Evolutionary conservation across 1,140 invertebrate genomes (phyloP).

Genomic region (Riptortus pedestris): DNA sequence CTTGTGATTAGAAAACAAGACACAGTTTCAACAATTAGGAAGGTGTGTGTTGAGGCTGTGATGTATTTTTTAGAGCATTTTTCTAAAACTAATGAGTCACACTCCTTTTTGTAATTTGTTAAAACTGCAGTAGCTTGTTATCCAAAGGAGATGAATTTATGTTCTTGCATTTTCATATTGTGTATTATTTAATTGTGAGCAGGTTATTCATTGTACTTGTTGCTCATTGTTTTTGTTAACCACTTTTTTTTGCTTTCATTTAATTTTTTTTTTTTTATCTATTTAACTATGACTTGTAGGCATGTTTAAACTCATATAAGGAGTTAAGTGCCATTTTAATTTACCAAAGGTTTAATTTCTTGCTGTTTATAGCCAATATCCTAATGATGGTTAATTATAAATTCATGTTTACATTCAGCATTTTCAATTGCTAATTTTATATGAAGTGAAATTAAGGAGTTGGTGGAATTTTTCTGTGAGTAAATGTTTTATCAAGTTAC

Average conservation of each 20-base stretch:
- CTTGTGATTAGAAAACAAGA: slow-evolving; percentile 21
- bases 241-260: background rate
- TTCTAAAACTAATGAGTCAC: slow-evolving; percentile 19
- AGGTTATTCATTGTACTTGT: background rate
- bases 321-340: slow-evolving; percentile 13
- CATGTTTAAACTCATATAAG: background rate
- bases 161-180: slow-evolving; percentile 1
- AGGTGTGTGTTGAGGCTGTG: slow-evolving; percentile 23
- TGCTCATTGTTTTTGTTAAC: background rate
- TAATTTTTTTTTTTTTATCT: background rate
- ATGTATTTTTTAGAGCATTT: slow-evolving; percentile 23
- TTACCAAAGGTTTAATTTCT: slow-evolving; percentile 10
- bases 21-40: slow-evolving; percentile 23
- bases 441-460: too few species aligned
- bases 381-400: too few species aligned
- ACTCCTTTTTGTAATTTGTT: slow-evolving; percentile 23
- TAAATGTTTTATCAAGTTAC: too few species aligned
- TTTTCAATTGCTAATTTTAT: too few species aligned
- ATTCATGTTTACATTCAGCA: too few species aligned
- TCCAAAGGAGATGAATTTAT: background rate
- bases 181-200: background rate
- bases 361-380: too few species aligned
- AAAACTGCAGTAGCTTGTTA: slow-evolving; percentile 23
- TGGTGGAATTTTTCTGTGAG: too few species aligned
- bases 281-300: background rate